Evolutionary conservation across 2,113 vertebrate genomes (phyloP).

Genomic region (Dascyllus trimaculatus): DNA sequence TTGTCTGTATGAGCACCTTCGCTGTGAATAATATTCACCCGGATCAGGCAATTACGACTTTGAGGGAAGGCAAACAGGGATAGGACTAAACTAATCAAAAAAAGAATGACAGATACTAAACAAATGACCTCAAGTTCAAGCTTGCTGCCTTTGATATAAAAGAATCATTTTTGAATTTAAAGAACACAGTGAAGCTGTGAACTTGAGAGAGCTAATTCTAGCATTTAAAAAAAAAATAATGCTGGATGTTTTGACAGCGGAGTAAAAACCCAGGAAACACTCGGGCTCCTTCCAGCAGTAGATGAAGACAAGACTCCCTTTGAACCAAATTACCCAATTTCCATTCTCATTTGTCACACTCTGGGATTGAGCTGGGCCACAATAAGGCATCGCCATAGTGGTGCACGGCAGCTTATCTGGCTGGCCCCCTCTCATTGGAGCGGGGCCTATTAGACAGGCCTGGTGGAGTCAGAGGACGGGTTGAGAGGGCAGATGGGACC

Average conservation of each 20-base stretch:
- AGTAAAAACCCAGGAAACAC: conserved; percentile 26
- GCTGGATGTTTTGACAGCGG: conserved; percentile 28
- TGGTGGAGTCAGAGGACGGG: conserved; percentile 50
- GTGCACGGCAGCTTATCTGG: conserved; percentile 17
- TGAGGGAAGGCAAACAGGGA: conserved; percentile 21
- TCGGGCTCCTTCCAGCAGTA: conserved; percentile 1
- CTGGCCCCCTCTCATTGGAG: conserved; percentile 34
- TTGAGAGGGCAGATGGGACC: conserved; percentile 75
- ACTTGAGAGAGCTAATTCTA: conserved; percentile 17
- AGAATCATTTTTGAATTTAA: conserved; percentile 37
- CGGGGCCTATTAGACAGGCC: conserved; percentile 52
- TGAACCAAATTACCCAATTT: conserved; percentile 68
- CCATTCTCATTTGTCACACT: conserved; percentile 69
- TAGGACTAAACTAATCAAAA: conserved; percentile 12
- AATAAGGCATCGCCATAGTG: conserved; percentile 45
- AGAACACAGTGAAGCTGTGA: conserved; percentile 5
- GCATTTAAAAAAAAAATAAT: conserved; percentile 22
- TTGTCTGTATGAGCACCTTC: conserved; percentile 14
- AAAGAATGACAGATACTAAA: conserved; percentile 17
- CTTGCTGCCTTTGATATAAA: conserved; percentile 28
- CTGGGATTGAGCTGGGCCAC: conserved; percentile 32
- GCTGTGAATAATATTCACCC: background rate
- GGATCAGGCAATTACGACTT: conserved; percentile 21
- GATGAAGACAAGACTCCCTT: conserved; percentile 55
- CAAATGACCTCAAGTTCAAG: conserved; percentile 14